These are phyloP conservation scores for Carettochelys insculpta DNA, from an alignment of 2,113 vertebrate genomes.

Conservation along the genomic window DNA sequence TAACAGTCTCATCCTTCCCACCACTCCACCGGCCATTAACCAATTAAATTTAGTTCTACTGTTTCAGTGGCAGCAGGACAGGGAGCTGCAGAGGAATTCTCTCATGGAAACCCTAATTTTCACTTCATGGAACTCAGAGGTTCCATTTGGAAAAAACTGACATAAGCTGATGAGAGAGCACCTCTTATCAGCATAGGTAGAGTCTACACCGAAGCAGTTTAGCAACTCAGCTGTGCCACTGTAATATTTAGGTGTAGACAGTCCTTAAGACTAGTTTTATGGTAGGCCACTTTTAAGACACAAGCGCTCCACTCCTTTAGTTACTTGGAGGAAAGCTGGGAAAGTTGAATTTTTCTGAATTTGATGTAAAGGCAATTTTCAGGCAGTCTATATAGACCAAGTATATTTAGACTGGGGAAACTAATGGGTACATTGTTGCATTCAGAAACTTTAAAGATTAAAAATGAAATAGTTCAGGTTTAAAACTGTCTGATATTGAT, in stretches of 20 bases:
- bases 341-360: neutral
- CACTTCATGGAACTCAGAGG: too few relatives aligned
- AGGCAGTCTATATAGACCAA: neutral
- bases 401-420: rapidly evolving
- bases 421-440: neutral
- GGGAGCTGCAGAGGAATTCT: too few relatives aligned
- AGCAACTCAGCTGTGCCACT: neutral
- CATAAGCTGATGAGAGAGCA: too few relatives aligned
- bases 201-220: neutral
- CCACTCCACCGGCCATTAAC: too few relatives aligned
- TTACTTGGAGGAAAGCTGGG: too few relatives aligned
- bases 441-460: neutral
- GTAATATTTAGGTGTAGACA: neutral
- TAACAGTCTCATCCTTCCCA: too few relatives aligned
- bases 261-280: neutral
- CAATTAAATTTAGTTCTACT: too few relatives aligned
- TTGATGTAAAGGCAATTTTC: neutral
- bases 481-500: neutral
- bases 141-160: too few relatives aligned
- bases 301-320: neutral
- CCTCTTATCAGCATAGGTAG: neutral
- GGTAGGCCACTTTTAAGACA: neutral
- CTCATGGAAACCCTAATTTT: too few relatives aligned
- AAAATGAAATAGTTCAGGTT: neutral
- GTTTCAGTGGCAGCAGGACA: too few relatives aligned